Percentiles rank a stretch among this genome's conserved stretches.
These are phyloP conservation scores for Plutella xylostella DNA, from an alignment of 2,888 invertebrate genomes.

Conservation along the genomic window DNA sequence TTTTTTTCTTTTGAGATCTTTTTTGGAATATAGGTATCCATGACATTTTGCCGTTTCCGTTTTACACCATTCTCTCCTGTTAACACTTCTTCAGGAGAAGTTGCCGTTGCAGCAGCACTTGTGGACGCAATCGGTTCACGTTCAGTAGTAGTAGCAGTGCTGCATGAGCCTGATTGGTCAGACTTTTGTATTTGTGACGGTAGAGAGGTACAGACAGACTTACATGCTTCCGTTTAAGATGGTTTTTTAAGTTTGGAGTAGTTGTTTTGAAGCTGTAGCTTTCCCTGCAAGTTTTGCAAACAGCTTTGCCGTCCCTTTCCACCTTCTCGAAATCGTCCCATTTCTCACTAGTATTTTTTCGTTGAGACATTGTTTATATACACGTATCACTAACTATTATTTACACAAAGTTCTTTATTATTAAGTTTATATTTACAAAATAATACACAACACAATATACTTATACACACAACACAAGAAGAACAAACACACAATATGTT, in stretches of 20 bases:
- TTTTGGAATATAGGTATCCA: slow-evolving; percentile 9
- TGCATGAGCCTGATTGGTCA: not conserved
- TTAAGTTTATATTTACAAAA: not conserved
- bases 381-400: not conserved
- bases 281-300: not conserved
- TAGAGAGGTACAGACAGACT: not conserved
- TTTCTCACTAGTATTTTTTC: not conserved
- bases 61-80: not conserved
- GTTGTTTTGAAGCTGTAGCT: no score
- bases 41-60: not conserved
- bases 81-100: not conserved
- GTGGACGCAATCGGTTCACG: not conserved
- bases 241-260: not conserved
- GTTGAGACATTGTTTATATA: not conserved
- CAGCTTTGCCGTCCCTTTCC: not conserved
- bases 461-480: no score
- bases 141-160: no score
- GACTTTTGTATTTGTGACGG: not conserved
- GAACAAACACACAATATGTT: no score
- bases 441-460: no score
- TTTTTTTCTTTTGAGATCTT: slow-evolving; percentile 13
- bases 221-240: not conserved
- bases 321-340: not conserved
- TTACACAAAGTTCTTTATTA: not conserved
- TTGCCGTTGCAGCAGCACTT: not conserved